phyloP scores from a whole-genome alignment of 1,140 invertebrate species.

The Papilio polyxenes region DNA sequence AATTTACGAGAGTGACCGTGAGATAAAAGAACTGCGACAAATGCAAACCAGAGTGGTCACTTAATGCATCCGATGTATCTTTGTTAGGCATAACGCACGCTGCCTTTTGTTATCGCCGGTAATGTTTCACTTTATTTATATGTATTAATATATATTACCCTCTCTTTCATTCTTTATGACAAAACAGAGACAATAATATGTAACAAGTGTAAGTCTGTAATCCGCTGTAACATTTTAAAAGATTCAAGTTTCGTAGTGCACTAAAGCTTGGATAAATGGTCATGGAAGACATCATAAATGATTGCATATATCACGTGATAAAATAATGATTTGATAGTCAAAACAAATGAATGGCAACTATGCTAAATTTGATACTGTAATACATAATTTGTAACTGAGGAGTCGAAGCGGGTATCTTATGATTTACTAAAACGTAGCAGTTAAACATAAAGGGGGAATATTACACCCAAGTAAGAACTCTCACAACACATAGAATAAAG shows the following conservation, averaged over 20 bases:
- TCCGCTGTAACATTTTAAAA: not conserved
- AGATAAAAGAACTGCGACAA: slow-evolving; percentile 24
- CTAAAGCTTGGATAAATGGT: too few species aligned
- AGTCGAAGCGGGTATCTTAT: too few species aligned
- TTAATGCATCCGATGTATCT: slow-evolving; percentile 32
- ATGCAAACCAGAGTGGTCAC: not conserved
- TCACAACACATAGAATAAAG: too few species aligned
- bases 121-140: not conserved
- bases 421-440: too few species aligned
- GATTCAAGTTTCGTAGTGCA: not conserved
- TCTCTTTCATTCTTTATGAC: not conserved
- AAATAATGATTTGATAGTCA: too few species aligned
- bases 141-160: not conserved
- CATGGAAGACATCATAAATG: too few species aligned
- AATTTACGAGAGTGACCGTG: not conserved
- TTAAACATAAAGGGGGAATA: too few species aligned
- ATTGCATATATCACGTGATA: too few species aligned
- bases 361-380: too few species aligned
- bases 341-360: too few species aligned
- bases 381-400: too few species aligned
- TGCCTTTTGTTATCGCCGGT: slow-evolving; percentile 25
- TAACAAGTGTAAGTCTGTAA: not conserved
- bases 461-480: too few species aligned
- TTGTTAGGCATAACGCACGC: slow-evolving; percentile 29
- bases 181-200: not conserved